Base-by-base conservation (phyloP, 2,888 invertebrate genomes). In the Acrobasis suavella region DNA sequence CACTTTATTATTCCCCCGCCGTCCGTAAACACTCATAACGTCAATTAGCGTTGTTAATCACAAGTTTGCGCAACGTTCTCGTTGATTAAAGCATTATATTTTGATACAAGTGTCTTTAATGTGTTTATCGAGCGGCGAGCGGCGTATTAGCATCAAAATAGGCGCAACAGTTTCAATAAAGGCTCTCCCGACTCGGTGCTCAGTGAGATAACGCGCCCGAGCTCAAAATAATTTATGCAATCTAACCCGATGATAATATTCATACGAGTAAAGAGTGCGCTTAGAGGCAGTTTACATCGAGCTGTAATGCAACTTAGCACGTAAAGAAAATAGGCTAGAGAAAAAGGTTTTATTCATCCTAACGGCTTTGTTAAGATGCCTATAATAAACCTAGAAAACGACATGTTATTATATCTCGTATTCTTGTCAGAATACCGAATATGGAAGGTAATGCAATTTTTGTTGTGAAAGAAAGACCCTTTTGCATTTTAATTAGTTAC, bases 61-160 rank as follows among this genome's bases (percentile, higher is more conserved):
- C 49, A 62, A 62, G 49, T 62, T 62, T 55, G 32, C 49, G 32
- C 68, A 68, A 66, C 70, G 67, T 67, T 68, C 61, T 58, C 65
- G 66, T 51, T 59, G 58, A 54, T 70, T 70, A 69, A 70, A 72
- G 68, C 65, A 67, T 69, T 70, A 75, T 70, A 72, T 72, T 73
- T 73, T 72, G 70, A 72, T 73, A 71, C 67, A 69, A 72, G 69
- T 73, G 70, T 69, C 66, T 69, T 69, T 72, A 73, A 74, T 71
- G 71, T 70, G 71, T 72, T 72, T 73, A 72, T 71, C 65, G 69
- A 71, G 72, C 71, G 69, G 62, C 64, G 68, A 58, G 65, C 52
- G 52, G 52, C 54, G 54, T 39, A 58, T 59, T 59, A 59, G 62
- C 63, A 64, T 63, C 63, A 51, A 60, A 62, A 63, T 58, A 62